Evolutionary conservation across 2,797 vertebrate species (phyloP).

Genomic region (Miichthys miiuy): DNA sequence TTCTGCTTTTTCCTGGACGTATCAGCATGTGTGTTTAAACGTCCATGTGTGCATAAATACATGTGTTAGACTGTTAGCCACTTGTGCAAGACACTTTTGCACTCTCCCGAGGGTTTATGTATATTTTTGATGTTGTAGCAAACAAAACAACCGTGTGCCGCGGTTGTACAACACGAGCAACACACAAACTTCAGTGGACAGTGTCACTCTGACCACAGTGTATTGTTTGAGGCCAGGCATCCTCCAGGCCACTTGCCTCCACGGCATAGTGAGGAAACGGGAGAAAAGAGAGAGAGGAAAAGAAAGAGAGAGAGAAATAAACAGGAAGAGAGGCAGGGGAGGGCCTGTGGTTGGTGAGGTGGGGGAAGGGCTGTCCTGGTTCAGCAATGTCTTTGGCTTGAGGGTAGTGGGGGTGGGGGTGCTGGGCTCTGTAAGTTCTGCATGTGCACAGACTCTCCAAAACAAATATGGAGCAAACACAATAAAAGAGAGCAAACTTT

Average conservation of each 20-base stretch:
- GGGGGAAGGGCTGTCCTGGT: constrained; percentile 76
- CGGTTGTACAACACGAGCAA: background rate
- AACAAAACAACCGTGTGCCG: constrained; percentile 10
- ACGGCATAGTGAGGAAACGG: constrained; percentile 65
- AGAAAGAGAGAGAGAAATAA: constrained; percentile 76
- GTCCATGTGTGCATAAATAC: constrained; percentile 32
- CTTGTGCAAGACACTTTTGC: constrained; percentile 15
- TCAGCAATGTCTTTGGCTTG: constrained; percentile 62
- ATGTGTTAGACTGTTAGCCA: constrained; percentile 21
- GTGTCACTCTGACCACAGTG: constrained; percentile 68
- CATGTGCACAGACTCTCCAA: constrained; percentile 67
- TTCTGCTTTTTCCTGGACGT: constrained; percentile 80
- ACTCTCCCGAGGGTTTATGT: background rate
- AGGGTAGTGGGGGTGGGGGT: constrained; percentile 30
- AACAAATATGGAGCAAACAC: constrained; percentile 70
- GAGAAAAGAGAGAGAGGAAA: constrained; percentile 59
- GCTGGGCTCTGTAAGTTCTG: constrained; percentile 53
- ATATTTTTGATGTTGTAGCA: constrained; percentile 9
- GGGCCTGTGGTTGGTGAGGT: constrained; percentile 43
- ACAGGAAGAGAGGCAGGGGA: constrained; percentile 81
- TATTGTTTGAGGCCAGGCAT: constrained; percentile 60
- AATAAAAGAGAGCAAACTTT: constrained; percentile 60
- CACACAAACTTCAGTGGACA: constrained; percentile 33
- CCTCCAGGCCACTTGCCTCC: constrained; percentile 58
- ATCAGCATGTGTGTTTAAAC: constrained; percentile 21